Evolutionary conservation across 1,140 invertebrate species (phyloP).

Genomic region (Trachelipus rathkii): DNA sequence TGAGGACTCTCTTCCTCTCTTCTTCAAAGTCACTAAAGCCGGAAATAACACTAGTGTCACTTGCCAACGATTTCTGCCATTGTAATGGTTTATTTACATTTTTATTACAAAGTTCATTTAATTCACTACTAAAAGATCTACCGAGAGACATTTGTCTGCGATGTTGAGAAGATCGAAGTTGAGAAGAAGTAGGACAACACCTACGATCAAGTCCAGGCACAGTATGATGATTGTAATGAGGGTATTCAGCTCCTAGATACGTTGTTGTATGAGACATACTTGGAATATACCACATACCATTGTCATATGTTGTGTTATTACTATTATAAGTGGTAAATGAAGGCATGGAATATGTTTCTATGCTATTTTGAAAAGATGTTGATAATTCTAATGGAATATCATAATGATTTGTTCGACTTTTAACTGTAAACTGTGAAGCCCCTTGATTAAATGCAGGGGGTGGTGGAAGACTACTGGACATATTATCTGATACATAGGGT

Average conservation of each 20-base stretch:
- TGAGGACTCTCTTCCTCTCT: not conserved
- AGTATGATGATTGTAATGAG: not conserved
- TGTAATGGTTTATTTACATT: not conserved
- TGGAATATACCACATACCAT: constrained; percentile 7
- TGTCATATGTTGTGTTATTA: not conserved
- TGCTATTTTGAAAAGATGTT: not conserved
- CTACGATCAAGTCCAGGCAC: not conserved
- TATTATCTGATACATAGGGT: not conserved
- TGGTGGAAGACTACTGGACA: not conserved
- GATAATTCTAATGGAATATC: not conserved
- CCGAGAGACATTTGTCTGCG: not conserved
- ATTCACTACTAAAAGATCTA: not conserved
- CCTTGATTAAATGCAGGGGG: not conserved
- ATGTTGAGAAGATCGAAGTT: not conserved
- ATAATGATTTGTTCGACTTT: not conserved
- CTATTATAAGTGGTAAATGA: not conserved
- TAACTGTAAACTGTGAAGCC: not conserved
- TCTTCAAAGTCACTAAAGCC: not conserved
- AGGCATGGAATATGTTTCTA: not conserved
- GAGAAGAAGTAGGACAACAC: not conserved
- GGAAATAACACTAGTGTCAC: not conserved
- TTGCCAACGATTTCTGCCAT: not conserved
- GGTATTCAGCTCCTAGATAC: not conserved
- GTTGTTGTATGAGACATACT: constrained; percentile 1
- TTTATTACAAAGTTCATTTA: not conserved